Base-by-base conservation (phyloP, 2,113 vertebrate genomes). In the Nannospalax galili region DNA sequence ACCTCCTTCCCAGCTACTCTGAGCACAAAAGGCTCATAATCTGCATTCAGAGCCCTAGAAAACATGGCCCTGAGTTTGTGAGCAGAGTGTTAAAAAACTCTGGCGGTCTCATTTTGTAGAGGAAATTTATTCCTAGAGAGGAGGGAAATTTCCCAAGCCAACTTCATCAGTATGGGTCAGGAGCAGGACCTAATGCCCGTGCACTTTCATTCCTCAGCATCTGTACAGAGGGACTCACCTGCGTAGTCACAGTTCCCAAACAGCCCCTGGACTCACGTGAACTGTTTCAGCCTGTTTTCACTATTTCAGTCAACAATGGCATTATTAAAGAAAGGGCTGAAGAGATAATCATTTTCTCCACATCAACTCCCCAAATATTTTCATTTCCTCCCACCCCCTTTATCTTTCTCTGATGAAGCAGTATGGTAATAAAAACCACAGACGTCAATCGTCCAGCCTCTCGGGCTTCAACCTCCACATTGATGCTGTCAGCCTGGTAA, bases 51-150 rank as follows among this genome's bases (percentile, higher is more conserved):
- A 81, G 64, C n/a, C 74, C 58, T 70, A 77, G 72, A 92, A 94
- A 93, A 77, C 65, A 67, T 5, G 48, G 35, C 42, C 1, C 42
- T 91, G 48, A 75, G 17, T 77, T 72, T 74, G 86, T 42, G 74
- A 91, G 85, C n/a, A n/a, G n/a, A n/a, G n/a, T n/a, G n/a, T n/a
- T n/a, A n/a, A n/a, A n/a, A n/a, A n/a, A n/a, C n/a, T n/a, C n/a
- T n/a, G n/a, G n/a, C n/a, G n/a, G n/a, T n/a, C n/a, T n/a, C n/a
- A 58, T 93, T 92, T 91, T 92, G 90, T 79, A 91, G 86, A 82
- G 70, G 86, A 67, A 84, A 92, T 92, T 72, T 75, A 91, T 86
- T 84, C 37, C 85, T 85, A 69, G 64, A 87, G 78, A 95, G 73
- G 60, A 69, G 95, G 81, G 81, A 85, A 45, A 91, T 91, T 89